These are phyloP conservation scores for Acanthoscelides obtectus DNA, from an alignment of 2,888 invertebrate species.

Conservation along the genomic window DNA sequence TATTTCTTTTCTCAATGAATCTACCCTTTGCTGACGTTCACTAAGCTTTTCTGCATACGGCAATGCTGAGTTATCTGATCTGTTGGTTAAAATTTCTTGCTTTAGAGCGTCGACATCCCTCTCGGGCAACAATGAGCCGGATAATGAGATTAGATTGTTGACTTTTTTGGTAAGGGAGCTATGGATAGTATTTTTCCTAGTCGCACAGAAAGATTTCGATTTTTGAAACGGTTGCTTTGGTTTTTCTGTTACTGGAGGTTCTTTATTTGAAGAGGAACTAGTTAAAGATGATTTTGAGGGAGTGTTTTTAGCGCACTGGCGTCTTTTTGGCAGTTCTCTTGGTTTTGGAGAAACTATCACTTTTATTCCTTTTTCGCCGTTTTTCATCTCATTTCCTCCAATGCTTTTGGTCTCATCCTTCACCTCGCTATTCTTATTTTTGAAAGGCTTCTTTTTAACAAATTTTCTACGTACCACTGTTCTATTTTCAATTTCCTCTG, in stretches of 20 bases:
- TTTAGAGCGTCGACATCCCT: slow-evolving; percentile 6
- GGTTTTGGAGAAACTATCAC: neutral
- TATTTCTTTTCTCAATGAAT: slow-evolving; percentile 12
- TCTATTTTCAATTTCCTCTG: neutral
- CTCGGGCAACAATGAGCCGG: neutral
- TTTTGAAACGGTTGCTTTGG: neutral
- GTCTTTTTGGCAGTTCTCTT: neutral
- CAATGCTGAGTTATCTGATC: slow-evolving; percentile 1
- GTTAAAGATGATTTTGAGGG: neutral
- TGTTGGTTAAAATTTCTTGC: slow-evolving; percentile 11
- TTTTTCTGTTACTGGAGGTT: neutral
- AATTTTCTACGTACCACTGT: neutral
- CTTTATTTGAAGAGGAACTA: neutral
- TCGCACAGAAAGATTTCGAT: neutral
- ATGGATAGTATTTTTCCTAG: neutral
- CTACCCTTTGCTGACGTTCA: slow-evolving; percentile 7
- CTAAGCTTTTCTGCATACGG: neutral
- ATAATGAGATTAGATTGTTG: neutral
- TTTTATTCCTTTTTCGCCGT: no score
- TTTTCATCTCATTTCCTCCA: no score
- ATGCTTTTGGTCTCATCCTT: no score
- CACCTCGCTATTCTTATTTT: neutral
- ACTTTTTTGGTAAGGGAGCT: neutral
- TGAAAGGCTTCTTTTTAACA: neutral
- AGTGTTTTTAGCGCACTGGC: neutral